Base-by-base conservation (phyloP, 2,888 invertebrate species). In the Itoplectis maculator region DNA sequence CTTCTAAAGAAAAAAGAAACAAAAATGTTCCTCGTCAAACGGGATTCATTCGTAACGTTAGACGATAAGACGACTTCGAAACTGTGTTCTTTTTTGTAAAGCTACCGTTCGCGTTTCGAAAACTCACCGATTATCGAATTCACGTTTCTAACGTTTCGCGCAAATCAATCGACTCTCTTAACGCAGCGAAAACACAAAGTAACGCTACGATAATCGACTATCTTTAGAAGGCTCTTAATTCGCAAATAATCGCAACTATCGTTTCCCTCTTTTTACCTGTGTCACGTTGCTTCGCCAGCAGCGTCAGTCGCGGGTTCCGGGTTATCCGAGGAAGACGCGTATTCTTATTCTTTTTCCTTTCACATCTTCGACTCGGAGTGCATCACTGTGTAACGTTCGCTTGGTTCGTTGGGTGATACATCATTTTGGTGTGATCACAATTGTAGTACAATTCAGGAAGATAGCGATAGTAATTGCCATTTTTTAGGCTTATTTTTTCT, bases 31-130 rank as follows among this genome's bases (percentile, higher is more conserved):
- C 79, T 76, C 68, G 68, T 79, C 15, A 69, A 79, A 81, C 83
- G 83, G 78, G 84, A 87, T 86, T 87, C 74, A 86, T 84, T 70
- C 87, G 86, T 87, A 87, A 88, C 87, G 86, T 86, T 88, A 87
- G 84, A 87, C 82, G 80, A 86, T 87, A 86, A 89, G 76, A 85
- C 29, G 79, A 88, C 77, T 83, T 82, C 86, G 75, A 82, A 72
- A 87, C 79, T 87, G 61, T 84, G 65, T 84, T 85, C 84, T 81
- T 87, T 75, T 84, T 87, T 70, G 76, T 59, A 42, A 20, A 42
- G n/a, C 45, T 11, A n/a, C 35, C 13, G 18, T 40, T 63, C 18
- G 40, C 23, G 18, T 63, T 63, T 42, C 29, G 15, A 40, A 63
- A 37, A 11, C 42, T 68, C 47, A 51, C 51, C 23, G 29, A 47